A percentile compares a stretch with the other conserved stretches of the same genome.
phyloP scores from a whole-genome alignment of 2,888 invertebrate genomes.

The Athrips mouffetella region DNA sequence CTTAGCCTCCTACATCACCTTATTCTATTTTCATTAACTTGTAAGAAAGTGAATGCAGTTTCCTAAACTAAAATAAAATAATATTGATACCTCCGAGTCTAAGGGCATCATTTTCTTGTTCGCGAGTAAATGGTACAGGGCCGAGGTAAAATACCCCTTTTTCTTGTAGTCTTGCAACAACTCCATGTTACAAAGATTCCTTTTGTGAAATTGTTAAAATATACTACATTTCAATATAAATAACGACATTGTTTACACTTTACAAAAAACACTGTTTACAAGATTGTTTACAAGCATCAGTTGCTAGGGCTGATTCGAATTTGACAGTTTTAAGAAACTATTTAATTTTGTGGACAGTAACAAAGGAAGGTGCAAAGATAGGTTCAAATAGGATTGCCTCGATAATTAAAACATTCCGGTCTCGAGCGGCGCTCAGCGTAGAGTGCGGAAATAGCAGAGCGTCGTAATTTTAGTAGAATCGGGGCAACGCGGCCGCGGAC shows the following conservation, averaged over 20 bases:
- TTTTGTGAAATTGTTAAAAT: constrained; percentile 13
- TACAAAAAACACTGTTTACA: constrained; percentile 34
- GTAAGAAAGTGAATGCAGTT: too few relatives aligned
- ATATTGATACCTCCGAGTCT: constrained; percentile 44
- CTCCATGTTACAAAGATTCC: constrained; percentile 44
- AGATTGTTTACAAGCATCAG: constrained; percentile 15
- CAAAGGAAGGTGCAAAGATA: too few relatives aligned
- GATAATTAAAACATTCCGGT: constrained; percentile 40
- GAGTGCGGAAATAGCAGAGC: constrained; percentile 75
- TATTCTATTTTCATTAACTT: too few relatives aligned
- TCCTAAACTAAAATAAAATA: neutral
- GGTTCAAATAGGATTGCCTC: neutral
- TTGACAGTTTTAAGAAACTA: neutral
- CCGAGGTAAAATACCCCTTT: constrained; percentile 66
- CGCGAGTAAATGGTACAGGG: constrained; percentile 59
- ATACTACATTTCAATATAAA: constrained; percentile 21
- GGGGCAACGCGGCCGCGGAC: constrained; percentile 76
- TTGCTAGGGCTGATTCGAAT: constrained; percentile 6
- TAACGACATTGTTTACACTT: neutral
- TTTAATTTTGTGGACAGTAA: neutral
- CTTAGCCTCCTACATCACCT: too few relatives aligned
- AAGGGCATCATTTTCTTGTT: constrained; percentile 49
- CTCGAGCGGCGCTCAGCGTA: constrained; percentile 53
- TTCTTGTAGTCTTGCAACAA: constrained; percentile 60
- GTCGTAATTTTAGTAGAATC: constrained; percentile 77